Percentiles rank a stretch among this genome's conserved stretches.
Evolutionary conservation across 2,113 vertebrate species (phyloP).

Genomic region (Formicarius rufipectus): DNA sequence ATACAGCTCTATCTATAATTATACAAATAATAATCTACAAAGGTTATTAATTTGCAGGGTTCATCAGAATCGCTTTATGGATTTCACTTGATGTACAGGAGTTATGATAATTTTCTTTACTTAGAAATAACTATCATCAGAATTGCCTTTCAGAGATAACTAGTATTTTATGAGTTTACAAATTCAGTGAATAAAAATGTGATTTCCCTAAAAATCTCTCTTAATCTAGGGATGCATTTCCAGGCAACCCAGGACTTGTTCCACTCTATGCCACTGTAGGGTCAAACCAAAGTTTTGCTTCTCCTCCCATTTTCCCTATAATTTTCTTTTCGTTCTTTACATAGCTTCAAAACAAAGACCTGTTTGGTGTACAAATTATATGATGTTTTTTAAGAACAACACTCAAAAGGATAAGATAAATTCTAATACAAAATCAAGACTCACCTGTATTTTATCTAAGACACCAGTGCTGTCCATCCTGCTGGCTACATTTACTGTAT

Average conservation of each 20-base stretch:
- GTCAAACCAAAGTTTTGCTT: not conserved
- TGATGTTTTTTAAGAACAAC: not conserved
- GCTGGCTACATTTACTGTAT: constrained; percentile 97
- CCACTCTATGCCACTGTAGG: not conserved
- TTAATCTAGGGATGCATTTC: not conserved
- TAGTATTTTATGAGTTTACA: not conserved
- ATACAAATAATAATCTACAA: not conserved
- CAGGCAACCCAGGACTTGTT: not conserved
- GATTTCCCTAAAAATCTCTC: not conserved
- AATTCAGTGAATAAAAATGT: not conserved
- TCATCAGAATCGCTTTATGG: not conserved
- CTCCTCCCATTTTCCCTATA: not conserved
- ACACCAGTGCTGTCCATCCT: constrained; percentile 98
- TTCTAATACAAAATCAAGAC: not conserved
- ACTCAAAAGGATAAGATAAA: not conserved
- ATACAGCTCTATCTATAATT: not conserved
- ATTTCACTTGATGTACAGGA: not conserved
- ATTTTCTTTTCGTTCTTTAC: not conserved
- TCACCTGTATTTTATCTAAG: constrained; percentile 95
- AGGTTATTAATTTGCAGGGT: not conserved
- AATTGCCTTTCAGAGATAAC: not conserved
- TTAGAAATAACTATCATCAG: not conserved
- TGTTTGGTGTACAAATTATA: not conserved
- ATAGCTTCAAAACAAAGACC: not conserved
- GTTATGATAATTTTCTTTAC: not conserved